phyloP scores from a whole-genome alignment of 2,888 invertebrate species.

The Plagiodera versicolora region DNA sequence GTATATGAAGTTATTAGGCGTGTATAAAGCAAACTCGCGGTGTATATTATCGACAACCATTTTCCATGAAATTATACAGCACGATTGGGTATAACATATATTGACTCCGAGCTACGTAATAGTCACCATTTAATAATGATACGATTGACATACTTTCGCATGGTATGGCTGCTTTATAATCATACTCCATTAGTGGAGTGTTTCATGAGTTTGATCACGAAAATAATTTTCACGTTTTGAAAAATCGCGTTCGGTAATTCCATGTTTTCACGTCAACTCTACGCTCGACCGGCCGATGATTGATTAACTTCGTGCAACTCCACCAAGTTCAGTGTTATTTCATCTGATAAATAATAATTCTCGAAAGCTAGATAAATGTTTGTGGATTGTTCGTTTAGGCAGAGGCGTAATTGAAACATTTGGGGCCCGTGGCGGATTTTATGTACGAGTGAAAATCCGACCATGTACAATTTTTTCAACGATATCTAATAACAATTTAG shows the following conservation, averaged over 20 bases:
- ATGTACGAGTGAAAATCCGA: too few species aligned
- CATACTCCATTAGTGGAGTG: constrained; percentile 18
- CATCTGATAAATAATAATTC: neutral
- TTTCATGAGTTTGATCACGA: constrained; percentile 24
- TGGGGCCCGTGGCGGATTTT: too few species aligned
- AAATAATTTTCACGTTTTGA: constrained; percentile 34
- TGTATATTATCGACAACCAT: too few species aligned
- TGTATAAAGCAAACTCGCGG: too few species aligned
- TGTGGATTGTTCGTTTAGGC: neutral
- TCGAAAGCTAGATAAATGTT: neutral
- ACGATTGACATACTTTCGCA: constrained; percentile 13
- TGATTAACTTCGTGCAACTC: constrained; percentile 28
- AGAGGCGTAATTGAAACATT: too few species aligned
- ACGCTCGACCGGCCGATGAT: constrained; percentile 35
- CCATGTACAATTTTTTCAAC: too few species aligned
- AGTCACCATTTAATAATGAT: neutral
- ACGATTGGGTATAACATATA: neutral
- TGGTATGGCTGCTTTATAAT: constrained; percentile 10
- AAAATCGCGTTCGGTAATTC: constrained; percentile 36
- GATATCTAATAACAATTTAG: too few species aligned
- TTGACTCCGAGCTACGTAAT: neutral
- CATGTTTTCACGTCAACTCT: constrained; percentile 46
- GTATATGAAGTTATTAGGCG: too few species aligned
- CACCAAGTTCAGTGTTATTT: constrained; percentile 20
- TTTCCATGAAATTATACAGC: too few species aligned